Percentiles rank a stretch among this genome's conserved stretches.
These are phyloP conservation scores for Tethya wilhelma DNA, from an alignment of 37 sponge, comb jelly and placozoan genomes.

Conservation along the genomic window DNA sequence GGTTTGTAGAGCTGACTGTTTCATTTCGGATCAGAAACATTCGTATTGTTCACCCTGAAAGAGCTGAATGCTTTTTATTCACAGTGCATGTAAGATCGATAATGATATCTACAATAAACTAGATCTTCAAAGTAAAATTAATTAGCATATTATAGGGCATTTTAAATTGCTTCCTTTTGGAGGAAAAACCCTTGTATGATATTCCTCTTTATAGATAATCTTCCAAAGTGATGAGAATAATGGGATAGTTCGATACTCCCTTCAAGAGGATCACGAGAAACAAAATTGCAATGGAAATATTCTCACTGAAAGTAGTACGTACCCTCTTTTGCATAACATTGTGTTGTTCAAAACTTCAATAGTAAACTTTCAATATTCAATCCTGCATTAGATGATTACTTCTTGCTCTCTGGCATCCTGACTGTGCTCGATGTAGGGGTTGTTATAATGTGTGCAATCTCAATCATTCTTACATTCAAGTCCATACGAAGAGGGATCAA, in stretches of 20 bases:
- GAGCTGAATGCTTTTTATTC: slow-evolving; percentile 30
- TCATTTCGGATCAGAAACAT: slow-evolving; percentile 22
- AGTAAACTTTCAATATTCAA: too few species aligned
- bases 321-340: background rate
- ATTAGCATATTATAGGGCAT: slow-evolving; percentile 1
- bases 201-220: slow-evolving; percentile 15
- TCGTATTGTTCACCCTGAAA: slow-evolving; percentile 10
- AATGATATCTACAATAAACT: background rate
- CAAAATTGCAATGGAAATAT: slow-evolving; percentile 13
- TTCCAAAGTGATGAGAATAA: slow-evolving; percentile 4
- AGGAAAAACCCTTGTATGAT: too few species aligned
- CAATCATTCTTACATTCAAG: slow-evolving; percentile 24
- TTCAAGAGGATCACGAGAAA: background rate
- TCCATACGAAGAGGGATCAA: slow-evolving; percentile 27
- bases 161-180: too few species aligned
- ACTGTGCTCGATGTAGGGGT: slow-evolving; percentile 30
- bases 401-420: background rate
- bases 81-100: slow-evolving; percentile 2
- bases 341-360: background rate
- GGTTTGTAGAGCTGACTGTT: slow-evolving; percentile 20
- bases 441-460: slow-evolving; percentile 2
- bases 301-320: background rate
- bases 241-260: slow-evolving; percentile 28
- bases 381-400: background rate
- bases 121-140: background rate